Base-by-base conservation (phyloP, 1,140 invertebrate species). In the Agrypnia vestita region DNA sequence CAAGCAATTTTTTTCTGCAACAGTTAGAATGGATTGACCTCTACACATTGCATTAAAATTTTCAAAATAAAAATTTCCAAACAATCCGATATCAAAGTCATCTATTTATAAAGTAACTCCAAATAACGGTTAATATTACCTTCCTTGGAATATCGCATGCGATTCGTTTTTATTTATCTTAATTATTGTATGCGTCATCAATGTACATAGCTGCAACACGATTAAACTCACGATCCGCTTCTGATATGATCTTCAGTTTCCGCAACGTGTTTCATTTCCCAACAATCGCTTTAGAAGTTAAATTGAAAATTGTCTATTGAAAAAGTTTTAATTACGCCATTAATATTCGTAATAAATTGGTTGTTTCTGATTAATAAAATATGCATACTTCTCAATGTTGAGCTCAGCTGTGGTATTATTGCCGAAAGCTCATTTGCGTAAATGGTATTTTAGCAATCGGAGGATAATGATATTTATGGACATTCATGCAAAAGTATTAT, bases 301-400 rank as follows among this genome's bases (percentile, higher is more conserved):
- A 64, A 64, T 43, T 64, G 25, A 64, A 64, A 64, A 12, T 64
- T 43, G 19, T 15, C 11, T 19, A 19, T 61, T 64, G 35, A 43
- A 64, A 64, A 64, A 64, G 61, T 64, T 64, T 64, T 64, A 64
- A 64, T 64, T 64, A 13, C 11, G 21, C 61, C 35, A 64, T 43
- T 64, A 64, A n/a, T 59, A 43, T 64, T 35, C 21, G 35, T 25
- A 64, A 64, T 64, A 64, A 64, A 64, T 64, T 64, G 61, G 35
- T 21, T 59, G 55, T 11, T n/a, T 59, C 55, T 59, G 55, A 59
- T 59, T 13, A 59, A 21, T 59, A 8, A 21, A 21, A 59, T 59
- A 59, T 59, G 17, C 9, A 59, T 59, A 19, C 55, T 59, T 59
- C 21, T 11, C 55, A 59, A 8, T 19, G 55, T 9, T 15, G 55